Evolutionary conservation across 2,113 vertebrate species (phyloP).

Genomic region (Leucopsar rothschildi): DNA sequence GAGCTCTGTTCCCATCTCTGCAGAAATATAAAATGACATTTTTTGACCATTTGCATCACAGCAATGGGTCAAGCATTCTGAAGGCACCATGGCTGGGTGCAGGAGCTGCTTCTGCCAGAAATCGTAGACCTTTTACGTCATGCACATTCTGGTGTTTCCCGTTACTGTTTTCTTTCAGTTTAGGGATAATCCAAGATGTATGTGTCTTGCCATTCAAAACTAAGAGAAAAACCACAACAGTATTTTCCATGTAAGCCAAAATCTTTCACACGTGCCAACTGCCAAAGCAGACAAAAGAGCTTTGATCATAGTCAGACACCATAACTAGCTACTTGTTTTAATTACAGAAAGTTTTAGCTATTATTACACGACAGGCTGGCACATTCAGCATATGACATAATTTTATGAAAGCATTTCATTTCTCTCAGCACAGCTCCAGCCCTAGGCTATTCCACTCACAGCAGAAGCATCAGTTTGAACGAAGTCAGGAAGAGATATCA

Average conservation of each 20-base stretch:
- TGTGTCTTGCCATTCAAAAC: constrained; percentile 50
- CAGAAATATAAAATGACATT: not conserved
- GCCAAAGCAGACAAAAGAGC: constrained; percentile 62
- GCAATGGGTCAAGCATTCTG: not conserved
- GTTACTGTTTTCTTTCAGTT: constrained; percentile 54
- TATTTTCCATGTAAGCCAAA: constrained; percentile 52
- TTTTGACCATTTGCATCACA: not conserved
- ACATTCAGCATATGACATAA: constrained; percentile 55
- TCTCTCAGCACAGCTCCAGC: constrained; percentile 44
- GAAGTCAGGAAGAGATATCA: not conserved
- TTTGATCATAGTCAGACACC: constrained; percentile 66
- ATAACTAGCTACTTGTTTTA: constrained; percentile 66
- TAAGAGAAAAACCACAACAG: constrained; percentile 56
- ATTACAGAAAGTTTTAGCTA: constrained; percentile 66
- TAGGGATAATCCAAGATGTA: constrained; percentile 21
- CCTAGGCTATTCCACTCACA: constrained; percentile 32
- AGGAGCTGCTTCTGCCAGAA: constrained; percentile 19
- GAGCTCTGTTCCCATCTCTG: not conserved
- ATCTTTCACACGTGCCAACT: constrained; percentile 58
- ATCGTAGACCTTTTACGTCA: not conserved
- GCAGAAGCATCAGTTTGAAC: not conserved
- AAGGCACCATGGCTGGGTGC: not conserved
- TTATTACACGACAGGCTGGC: constrained; percentile 44
- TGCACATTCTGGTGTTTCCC: constrained; percentile 23
- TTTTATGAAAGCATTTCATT: constrained; percentile 43